Conservation (phyloP, 2,888 invertebrate species). For the Cosmia trapezina region DNA sequence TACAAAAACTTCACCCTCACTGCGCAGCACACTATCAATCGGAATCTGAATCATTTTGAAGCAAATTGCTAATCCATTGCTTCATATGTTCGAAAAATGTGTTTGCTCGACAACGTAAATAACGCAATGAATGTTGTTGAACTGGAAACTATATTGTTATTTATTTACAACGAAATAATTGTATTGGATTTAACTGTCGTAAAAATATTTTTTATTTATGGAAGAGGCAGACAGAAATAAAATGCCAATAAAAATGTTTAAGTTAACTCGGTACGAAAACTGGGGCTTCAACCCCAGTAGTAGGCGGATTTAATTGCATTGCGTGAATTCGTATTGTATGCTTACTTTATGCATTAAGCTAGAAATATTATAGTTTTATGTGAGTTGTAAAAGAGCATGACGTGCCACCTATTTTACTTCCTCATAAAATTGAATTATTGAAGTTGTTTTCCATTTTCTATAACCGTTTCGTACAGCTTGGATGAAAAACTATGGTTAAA, state of each 20-base stretch:
- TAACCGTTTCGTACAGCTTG: background rate
- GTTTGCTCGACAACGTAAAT: no score
- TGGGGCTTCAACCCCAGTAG: slow-evolving; percentile 36
- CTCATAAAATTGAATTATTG: slow-evolving; percentile 61
- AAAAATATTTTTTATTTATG: background rate
- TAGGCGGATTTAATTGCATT: slow-evolving; percentile 67
- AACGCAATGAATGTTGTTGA: no score
- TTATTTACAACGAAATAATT: no score
- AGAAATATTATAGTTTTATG: slow-evolving; percentile 67
- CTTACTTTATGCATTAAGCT: slow-evolving; percentile 68
- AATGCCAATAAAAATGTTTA: background rate
- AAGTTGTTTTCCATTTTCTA: slow-evolving; percentile 44
- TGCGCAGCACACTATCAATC: no score
- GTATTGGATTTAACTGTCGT: no score
- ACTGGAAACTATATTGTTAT: no score
- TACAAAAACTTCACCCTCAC: no score
- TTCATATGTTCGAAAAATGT: no score
- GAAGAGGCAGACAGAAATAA: background rate
- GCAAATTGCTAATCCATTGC: no score
- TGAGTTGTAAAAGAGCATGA: slow-evolving; percentile 63
- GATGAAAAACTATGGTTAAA: slow-evolving; percentile 21
- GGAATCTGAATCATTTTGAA: no score
- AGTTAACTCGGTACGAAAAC: slow-evolving; percentile 9
- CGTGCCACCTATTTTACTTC: slow-evolving; percentile 59
- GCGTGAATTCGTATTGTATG: slow-evolving; percentile 70